phyloP scores from a whole-genome alignment of 1,140 invertebrate genomes.

The Bombus consobrinus region DNA sequence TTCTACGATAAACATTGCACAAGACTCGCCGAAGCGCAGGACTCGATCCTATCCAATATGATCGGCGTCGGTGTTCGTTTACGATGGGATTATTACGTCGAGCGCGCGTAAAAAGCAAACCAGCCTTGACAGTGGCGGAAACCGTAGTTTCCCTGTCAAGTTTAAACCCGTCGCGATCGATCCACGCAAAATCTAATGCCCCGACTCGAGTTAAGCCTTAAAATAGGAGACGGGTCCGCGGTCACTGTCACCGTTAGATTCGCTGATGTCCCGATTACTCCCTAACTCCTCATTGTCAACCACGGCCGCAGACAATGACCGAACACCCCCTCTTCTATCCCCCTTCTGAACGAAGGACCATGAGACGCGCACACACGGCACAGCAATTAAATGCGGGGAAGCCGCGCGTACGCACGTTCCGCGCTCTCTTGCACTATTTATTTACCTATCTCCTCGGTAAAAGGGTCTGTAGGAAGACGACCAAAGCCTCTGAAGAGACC shows the following conservation, averaged over 20 bases:
- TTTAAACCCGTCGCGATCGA: constrained; percentile 41
- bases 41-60: not conserved
- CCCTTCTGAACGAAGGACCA: not conserved
- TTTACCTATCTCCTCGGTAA: constrained; percentile 7
- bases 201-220: not conserved
- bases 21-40: not conserved
- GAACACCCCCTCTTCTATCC: not conserved
- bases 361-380: not conserved
- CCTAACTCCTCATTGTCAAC: not conserved
- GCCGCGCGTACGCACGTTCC: constrained; percentile 17
- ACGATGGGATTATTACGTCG: not conserved
- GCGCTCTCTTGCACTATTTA: not conserved
- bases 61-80: not conserved
- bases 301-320: constrained; percentile 30
- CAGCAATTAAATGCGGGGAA: constrained; percentile 38
- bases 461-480: not conserved
- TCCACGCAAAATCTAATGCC: constrained; percentile 42
- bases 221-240: not conserved
- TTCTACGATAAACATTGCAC: constrained; percentile 34
- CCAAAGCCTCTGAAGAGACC: not conserved
- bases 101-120: constrained; percentile 10
- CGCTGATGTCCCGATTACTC: constrained; percentile 9
- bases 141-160: constrained; percentile 46
- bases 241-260: constrained; percentile 33
- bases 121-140: constrained; percentile 50